Evolutionary conservation across 2,888 invertebrate species (phyloP).

Genomic region (Busseola fusca): DNA sequence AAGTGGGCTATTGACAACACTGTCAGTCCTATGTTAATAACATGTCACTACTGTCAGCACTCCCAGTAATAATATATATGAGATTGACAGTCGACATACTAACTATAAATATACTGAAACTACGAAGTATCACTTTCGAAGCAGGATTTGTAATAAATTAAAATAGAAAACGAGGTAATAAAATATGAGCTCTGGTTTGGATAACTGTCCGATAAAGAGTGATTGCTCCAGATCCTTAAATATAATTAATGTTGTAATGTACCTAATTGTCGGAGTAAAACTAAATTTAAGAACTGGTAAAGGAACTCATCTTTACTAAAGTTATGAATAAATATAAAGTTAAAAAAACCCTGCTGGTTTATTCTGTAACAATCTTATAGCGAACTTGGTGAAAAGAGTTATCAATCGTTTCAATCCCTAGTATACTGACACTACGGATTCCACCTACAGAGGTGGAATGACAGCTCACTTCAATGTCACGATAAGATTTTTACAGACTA

Average conservation of each 20-base stretch:
- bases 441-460: no score
- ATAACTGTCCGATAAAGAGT: conserved; percentile 2
- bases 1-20: conserved; percentile 61
- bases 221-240: conserved; percentile 17
- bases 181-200: conserved; percentile 19
- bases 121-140: conserved; percentile 56
- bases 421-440: no score
- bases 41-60: conserved; percentile 60
- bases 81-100: conserved; percentile 59
- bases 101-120: conserved; percentile 52
- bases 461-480: neutral
- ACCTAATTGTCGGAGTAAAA: neutral
- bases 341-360: neutral
- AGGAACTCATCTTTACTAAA: neutral
- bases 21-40: conserved; percentile 63
- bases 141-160: conserved; percentile 58
- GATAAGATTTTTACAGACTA: neutral
- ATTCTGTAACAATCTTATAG: neutral
- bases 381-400: neutral
- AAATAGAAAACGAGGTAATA: conserved; percentile 53
- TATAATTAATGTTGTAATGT: neutral
- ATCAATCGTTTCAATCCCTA: neutral
- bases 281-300: neutral
- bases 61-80: conserved; percentile 63
- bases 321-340: neutral